These are phyloP conservation scores for Montipora capitata DNA, from an alignment of 92 coral and sea anemone species.

Conservation along the genomic window DNA sequence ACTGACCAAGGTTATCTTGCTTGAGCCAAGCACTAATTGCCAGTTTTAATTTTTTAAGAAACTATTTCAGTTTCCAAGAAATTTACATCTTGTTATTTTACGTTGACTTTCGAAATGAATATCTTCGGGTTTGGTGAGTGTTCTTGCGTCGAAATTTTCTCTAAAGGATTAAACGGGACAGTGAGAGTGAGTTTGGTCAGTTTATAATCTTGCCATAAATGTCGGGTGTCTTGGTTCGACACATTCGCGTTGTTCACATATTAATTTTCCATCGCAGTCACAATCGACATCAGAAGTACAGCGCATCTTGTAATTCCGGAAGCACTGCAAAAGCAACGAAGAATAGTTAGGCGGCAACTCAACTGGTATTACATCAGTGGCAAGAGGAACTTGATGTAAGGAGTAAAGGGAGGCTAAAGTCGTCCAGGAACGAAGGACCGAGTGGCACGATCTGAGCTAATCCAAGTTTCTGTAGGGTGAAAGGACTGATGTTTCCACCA, in stretches of 20 bases:
- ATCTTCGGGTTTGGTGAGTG: background rate
- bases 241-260: conserved; percentile 37
- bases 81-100: conserved; percentile 24
- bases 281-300: conserved; percentile 6
- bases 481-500: too few species aligned
- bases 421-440: too few species aligned
- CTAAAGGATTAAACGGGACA: background rate
- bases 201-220: background rate
- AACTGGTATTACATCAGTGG: too few species aligned
- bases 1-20: too few species aligned
- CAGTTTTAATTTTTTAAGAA: background rate
- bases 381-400: too few species aligned
- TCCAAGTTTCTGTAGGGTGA: too few species aligned
- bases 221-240: background rate
- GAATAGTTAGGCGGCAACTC: background rate
- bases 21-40: background rate
- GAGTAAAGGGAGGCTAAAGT: too few species aligned
- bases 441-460: too few species aligned
- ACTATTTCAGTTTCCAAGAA: background rate
- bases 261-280: background rate
- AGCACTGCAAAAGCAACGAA: conserved; percentile 19
- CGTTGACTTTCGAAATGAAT: background rate
- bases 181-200: too few species aligned
- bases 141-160: background rate
- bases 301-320: background rate